Evolutionary conservation across 2,888 invertebrate genomes (phyloP), one percentile per base, ranked within the genome.

Genomic region (Adelognathus sp.): DNA sequence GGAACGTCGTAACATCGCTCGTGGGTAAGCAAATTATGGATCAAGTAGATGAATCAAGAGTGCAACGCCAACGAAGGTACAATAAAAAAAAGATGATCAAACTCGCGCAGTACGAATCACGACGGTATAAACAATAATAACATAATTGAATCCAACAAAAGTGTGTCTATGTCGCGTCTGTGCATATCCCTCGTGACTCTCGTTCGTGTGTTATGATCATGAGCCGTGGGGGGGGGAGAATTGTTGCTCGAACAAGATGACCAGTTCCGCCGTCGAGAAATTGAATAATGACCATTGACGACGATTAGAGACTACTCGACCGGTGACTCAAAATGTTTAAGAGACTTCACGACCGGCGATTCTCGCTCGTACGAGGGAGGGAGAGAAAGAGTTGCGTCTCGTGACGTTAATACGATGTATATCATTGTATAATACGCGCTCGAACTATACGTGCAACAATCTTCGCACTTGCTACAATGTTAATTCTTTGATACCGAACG

Each of bases 311-410:
- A 76, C 70, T 58, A 70, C 70, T 74, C 70, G 29, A 74, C 52
- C 61, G 31, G 66, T 74, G 73, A 77, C 80, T 80, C 80, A 80
- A 80, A 80, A 77, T 77, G 60, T 54, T 80, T 77, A 74, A 77
- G 69, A 61, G 73, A n/a, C 50, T 21, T 11, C n/a, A n/a, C 21
- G 11, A 11, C 21, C 24, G 21, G 50, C 24, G 50, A 50, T 50
- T 50, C 50, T 50, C 50, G 50, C 24, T 50, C 24, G 50, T 11
- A 50, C 24, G 50, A n/a, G 11, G 21, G 39, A 41, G 14, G 14
- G 39, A 41, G 14, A 11, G n/a, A n/a, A n/a, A n/a, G n/a, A n/a
- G n/a, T n/a, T n/a, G n/a, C n/a, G 39, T 41, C 39, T 41, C 50
- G 50, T 21, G 50, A 21, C 50, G 24, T 24, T 24, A 21, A 50